A percentile compares a stretch with the other conserved stretches of the same genome.
Evolutionary conservation across 2,888 invertebrate genomes (phyloP).

Genomic region (Sussaba pulchella): DNA sequence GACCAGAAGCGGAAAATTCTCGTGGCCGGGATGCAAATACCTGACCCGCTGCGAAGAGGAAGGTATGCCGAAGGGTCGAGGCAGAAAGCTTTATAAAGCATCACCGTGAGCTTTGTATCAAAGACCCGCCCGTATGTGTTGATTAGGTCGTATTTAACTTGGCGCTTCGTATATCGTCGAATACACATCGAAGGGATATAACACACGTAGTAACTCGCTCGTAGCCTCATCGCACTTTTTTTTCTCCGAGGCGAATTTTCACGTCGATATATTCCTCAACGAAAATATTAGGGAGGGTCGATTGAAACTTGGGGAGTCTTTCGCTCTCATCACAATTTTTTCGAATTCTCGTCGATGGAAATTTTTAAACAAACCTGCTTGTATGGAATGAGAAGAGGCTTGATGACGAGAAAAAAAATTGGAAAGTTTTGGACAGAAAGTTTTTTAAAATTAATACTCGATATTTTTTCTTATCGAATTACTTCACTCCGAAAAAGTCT

Average conservation of each 20-base stretch:
- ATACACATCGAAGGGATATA: background rate
- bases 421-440: background rate
- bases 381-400: too few relatives aligned
- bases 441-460: too few relatives aligned
- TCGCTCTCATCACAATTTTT: background rate
- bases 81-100: slow-evolving; percentile 72
- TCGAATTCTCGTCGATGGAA: background rate
- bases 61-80: background rate
- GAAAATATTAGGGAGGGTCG: slow-evolving; percentile 17
- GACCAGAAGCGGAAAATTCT: slow-evolving; percentile 75
- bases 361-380: too few relatives aligned
- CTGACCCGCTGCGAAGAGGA: slow-evolving; percentile 45
- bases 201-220: slow-evolving; percentile 13
- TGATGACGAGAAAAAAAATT: too few relatives aligned
- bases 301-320: background rate
- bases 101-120: slow-evolving; percentile 77
- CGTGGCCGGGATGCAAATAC: slow-evolving; percentile 78
- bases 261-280: slow-evolving; percentile 37
- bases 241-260: slow-evolving; percentile 45
- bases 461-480: too few relatives aligned
- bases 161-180: slow-evolving; percentile 41
- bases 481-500: too few relatives aligned
- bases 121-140: slow-evolving; percentile 80
- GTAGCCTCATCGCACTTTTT: slow-evolving; percentile 16
- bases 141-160: slow-evolving; percentile 79